These are phyloP conservation scores for Petrocephalus schoutedeni DNA, from an alignment of 2,797 vertebrate genomes.

Conservation along the genomic window DNA sequence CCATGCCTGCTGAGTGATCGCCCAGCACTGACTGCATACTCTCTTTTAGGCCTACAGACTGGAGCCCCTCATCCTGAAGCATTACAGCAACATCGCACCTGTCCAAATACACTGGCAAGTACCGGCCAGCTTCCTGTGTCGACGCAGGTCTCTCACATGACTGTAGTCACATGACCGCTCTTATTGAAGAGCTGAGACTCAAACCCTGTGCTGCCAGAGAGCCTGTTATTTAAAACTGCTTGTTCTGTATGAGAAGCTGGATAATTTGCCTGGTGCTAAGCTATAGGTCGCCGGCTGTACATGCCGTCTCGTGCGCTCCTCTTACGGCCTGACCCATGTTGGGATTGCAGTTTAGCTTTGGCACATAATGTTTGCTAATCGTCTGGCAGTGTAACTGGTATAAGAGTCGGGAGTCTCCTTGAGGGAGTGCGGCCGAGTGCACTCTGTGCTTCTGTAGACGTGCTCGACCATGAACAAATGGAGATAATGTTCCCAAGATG, in stretches of 20 bases:
- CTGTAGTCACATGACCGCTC: background rate
- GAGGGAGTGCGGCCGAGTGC: background rate
- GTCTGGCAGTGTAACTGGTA: background rate
- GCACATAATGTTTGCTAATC: background rate
- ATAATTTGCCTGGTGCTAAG: background rate
- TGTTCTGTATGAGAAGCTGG: background rate
- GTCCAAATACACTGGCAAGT: conserved; percentile 92
- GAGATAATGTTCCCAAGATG: background rate
- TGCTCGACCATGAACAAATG: background rate
- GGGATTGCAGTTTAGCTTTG: background rate
- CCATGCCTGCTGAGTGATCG: background rate
- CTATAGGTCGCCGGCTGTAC: too few relatives aligned
- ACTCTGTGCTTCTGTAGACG: background rate
- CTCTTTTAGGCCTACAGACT: conserved; percentile 83
- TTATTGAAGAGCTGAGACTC: background rate
- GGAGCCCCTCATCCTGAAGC: conserved; percentile 92
- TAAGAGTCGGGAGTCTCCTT: background rate
- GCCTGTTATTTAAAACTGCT: background rate
- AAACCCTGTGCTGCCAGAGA: background rate
- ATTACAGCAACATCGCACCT: conserved; percentile 92
- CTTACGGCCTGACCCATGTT: background rate
- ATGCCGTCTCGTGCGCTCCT: background rate
- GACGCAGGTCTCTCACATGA: background rate
- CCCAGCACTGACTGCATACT: background rate
- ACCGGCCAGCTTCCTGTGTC: background rate